Base-by-base conservation (phyloP, 1,140 invertebrate genomes). In the Bradysia coprophila region DNA sequence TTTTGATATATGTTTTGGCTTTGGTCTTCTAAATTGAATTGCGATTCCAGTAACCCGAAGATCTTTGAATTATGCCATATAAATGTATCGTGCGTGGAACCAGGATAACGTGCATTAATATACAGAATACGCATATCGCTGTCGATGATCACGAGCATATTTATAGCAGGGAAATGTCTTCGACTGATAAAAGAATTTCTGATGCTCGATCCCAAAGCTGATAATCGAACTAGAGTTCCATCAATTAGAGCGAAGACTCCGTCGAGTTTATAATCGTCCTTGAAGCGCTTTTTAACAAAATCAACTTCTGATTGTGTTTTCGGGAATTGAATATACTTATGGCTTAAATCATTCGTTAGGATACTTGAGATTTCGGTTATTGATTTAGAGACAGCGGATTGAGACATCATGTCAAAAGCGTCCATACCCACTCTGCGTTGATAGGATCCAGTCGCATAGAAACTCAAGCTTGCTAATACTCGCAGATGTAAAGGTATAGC, bases 11-110 rank as follows among this genome's bases (percentile, higher is more conserved):
- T n/a, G n/a, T n/a, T n/a, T n/a, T n/a, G n/a, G n/a, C n/a, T n/a
- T n/a, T n/a, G n/a, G n/a, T n/a, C n/a, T n/a, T n/a, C n/a, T n/a
- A n/a, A n/a, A n/a, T n/a, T n/a, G n/a, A n/a, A n/a, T n/a, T n/a
- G n/a, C n/a, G n/a, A n/a, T n/a, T n/a, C n/a, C 10, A 36, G 33
- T 6, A 36, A 36, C 16, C 10, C 5, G 33, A n/a, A 15, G 10
- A 36, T 10, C 18, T 18, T 10, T n/a, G 10, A n/a, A 5, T 10
- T 18, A 6, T 6, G 6, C 34, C 34, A 43, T 15, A 38, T 34
- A 37, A 38, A 28, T 1, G 42, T 24, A 28, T 43, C 42, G 18
- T 43, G 42, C n/a, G 42, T 38, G 15, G 42, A 43, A 38, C 42
- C 42, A 24, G 36, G 33, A 43, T 38, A 43, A 16, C 42, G 23